Conservation (phyloP, 2,113 vertebrate species). For the Columba janthina region DNA sequence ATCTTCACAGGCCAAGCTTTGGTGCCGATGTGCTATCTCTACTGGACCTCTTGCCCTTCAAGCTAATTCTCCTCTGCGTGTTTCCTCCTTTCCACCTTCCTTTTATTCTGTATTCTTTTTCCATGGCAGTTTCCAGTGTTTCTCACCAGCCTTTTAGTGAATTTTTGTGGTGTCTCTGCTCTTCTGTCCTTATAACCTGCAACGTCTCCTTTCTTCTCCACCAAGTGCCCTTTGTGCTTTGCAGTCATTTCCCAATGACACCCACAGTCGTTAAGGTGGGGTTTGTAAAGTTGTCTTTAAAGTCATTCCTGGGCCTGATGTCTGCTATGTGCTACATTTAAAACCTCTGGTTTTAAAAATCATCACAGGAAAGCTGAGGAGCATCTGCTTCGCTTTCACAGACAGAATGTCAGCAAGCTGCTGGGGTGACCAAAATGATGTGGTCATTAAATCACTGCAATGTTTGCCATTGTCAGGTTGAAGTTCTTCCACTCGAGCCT, state of each 20-base stretch:
- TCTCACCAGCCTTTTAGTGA: background rate
- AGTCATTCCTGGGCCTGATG: background rate
- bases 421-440: background rate
- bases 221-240: background rate
- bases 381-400: constrained; percentile 20
- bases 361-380: background rate
- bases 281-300: background rate
- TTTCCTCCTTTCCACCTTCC: background rate
- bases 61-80: background rate
- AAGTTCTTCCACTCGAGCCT: constrained; percentile 44
- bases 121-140: background rate
- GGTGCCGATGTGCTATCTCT: background rate
- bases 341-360: background rate
- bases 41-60: background rate
- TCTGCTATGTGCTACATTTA: background rate
- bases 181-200: background rate
- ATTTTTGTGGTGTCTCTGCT: background rate
- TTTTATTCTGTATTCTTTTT: background rate
- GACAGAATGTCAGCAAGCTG: background rate
- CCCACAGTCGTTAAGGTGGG: background rate
- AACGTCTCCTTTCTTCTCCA: background rate
- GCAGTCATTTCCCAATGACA: rapidly evolving
- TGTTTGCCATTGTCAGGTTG: constrained; percentile 48
- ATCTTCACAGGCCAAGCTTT: background rate
- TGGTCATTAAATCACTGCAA: constrained; percentile 35